Evolutionary conservation across 2,113 vertebrate species (phyloP), one percentile per base, ranked within the genome.

Genomic region (Passerina amoena): DNA sequence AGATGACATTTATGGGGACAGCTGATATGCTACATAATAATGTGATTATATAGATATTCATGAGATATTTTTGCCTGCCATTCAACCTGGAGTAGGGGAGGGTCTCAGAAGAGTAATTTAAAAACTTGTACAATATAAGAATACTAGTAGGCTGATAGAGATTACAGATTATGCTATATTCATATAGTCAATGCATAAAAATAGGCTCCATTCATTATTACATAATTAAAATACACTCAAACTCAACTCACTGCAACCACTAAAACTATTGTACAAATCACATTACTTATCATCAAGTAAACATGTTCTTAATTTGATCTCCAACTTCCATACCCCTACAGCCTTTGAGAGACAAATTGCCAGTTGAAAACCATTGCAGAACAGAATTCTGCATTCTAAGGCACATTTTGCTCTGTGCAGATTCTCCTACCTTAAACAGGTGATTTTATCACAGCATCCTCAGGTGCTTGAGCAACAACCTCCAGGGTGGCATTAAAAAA

Each of bases 361-460:
- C 59, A 42, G 19, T 4, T 50, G 42, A 53, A 64, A 68, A n/a
- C 17, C 35, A 56, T 13, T 51, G 22, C 54, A 78, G 65, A 82
- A 35, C 21, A 66, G 69, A 82, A 70, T 12, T 51, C 17, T 5
- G 1, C 38, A 31, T 53, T 64, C 50, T 63, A 33, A 73, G 60
- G 44, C 37, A 30, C 10, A 14, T 47, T 73, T 65, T 73, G 18
- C 23, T 47, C 44, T 14, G 20, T 72, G 44, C 27, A 47, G 38
- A 17, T 12, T 51, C 21, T 72, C 60, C 44, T 48, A 0, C 31
- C 23, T 33, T 24, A 33, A 33, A 48, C 5, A 1, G 37, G 2
- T 0, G 1, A 10, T 48, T 28, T 40, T 33, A 20, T 7, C 63
- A 30, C 30, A 44, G 63, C 47, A 51, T 4, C 50, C 50, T 73